Evolutionary conservation across 2,797 vertebrate species (phyloP), one percentile per base, ranked within the genome.

Genomic region (Hydrocynus forskahlii): DNA sequence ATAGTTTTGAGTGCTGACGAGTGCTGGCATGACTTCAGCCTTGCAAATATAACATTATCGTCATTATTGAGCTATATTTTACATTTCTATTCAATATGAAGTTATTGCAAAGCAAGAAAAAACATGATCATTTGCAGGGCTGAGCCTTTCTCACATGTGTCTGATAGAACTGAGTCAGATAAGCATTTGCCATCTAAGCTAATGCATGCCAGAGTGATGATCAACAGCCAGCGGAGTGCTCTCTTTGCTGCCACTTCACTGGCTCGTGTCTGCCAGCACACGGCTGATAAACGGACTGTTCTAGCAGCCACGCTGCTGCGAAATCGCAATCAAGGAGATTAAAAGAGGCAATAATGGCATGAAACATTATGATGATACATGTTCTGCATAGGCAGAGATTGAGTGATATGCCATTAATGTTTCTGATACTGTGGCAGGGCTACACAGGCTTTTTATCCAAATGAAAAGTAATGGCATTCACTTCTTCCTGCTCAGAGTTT

Each of bases 271-370:
- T 43, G 16, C 17, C 76, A 38, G 23, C 2, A 23, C 25, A 25
- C 35, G 23, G 21, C 66, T 62, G 62, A 38, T 13, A 16, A 64
- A 38, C 21, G 25, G 29, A 63, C 4, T 17, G 14, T 10, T n/a
- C 48, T 5, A 67, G 10, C 68, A 35, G 64, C 66, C n/a, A 4
- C 16, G 64, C 73, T 75, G 40, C 23, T 59, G 13, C 50, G 70
- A 81, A 69, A 76, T 43, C 12, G 25, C 67, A 55, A 67, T 19
- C 29, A 14, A 45, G 43, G 40, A 78, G 16, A 57, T 75, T 63
- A 75, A 78, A 76, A 48, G 40, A 40, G 70, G 75, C 50, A 80
- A 50, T 83, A 40, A 76, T 40, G 25, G 74, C 55, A 45, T 9
- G 19, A 45, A 16, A 12, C 35, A 48, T 66, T 2, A 21, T 12